These are phyloP conservation scores for Acrocyrtus sp. DNA, from an alignment of 2,888 invertebrate genomes.

Conservation along the genomic window DNA sequence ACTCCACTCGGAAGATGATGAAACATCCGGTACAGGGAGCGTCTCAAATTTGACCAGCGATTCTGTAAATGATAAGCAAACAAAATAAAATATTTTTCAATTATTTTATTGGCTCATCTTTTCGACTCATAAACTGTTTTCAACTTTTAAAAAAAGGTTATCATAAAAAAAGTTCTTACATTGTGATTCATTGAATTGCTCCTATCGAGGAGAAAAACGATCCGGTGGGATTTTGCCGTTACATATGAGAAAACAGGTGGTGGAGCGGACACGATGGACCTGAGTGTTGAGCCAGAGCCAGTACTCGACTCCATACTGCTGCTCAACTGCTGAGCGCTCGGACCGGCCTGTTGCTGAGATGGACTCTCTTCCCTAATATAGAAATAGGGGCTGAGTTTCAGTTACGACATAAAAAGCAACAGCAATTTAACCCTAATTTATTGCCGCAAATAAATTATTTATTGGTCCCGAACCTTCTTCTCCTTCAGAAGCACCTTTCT, in stretches of 20 bases:
- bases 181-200: slow-evolving; percentile 62
- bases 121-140: no score
- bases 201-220: slow-evolving; percentile 62
- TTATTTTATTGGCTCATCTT: no score
- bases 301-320: slow-evolving; percentile 51
- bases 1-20: slow-evolving; percentile 63
- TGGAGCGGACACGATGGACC: slow-evolving; percentile 57
- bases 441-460: slow-evolving; percentile 55
- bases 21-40: slow-evolving; percentile 63
- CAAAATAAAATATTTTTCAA: background rate
- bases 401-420: background rate
- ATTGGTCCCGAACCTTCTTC: slow-evolving; percentile 21
- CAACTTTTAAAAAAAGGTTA: no score
- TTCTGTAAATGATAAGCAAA: slow-evolving; percentile 56
- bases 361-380: slow-evolving; percentile 61
- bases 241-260: slow-evolving; percentile 61
- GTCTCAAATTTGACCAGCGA: slow-evolving; percentile 63
- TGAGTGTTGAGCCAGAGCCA: slow-evolving; percentile 53
- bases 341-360: slow-evolving; percentile 24
- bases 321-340: slow-evolving; percentile 11
- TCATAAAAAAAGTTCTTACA: slow-evolving; percentile 49
- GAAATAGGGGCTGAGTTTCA: slow-evolving; percentile 48
- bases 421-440: slow-evolving; percentile 48
- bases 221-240: slow-evolving; percentile 61
- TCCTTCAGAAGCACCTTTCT: slow-evolving; percentile 9